These are phyloP conservation scores for Erebia palarica DNA, from an alignment of 2,888 invertebrate species.

Conservation along the genomic window DNA sequence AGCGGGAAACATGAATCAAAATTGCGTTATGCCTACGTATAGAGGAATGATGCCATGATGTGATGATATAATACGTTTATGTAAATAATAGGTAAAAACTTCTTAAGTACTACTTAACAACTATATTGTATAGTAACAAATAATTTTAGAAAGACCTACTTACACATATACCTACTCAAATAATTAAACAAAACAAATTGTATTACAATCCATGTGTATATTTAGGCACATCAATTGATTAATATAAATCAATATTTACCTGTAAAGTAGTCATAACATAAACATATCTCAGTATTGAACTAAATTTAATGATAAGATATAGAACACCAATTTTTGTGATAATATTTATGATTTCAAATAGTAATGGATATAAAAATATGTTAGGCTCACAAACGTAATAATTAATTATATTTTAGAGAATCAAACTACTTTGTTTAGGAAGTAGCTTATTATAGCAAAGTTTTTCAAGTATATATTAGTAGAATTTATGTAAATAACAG, in stretches of 20 bases:
- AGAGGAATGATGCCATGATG: constrained; percentile 58
- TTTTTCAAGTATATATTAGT: no score
- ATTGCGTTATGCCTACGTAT: constrained; percentile 61
- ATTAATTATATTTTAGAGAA: no score
- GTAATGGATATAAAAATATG: no score
- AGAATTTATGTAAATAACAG: neutral
- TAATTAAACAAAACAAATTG: neutral
- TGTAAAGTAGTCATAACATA: no score
- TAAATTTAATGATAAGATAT: no score
- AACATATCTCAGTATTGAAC: no score
- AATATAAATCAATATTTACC: neutral
- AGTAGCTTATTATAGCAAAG: no score
- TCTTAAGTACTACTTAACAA: neutral
- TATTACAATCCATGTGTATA: neutral
- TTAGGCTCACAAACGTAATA: no score
- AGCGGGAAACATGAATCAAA: constrained; percentile 52
- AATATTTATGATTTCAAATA: no score
- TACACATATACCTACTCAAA: neutral
- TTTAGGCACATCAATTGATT: neutral
- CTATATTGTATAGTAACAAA: neutral
- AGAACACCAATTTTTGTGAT: no score
- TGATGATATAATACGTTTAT: constrained; percentile 45
- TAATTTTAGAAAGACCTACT: neutral
- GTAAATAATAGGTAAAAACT: neutral
- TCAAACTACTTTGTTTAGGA: no score